Base-by-base conservation (phyloP, 2,888 invertebrate species). In the Danaus chrysippus region DNA sequence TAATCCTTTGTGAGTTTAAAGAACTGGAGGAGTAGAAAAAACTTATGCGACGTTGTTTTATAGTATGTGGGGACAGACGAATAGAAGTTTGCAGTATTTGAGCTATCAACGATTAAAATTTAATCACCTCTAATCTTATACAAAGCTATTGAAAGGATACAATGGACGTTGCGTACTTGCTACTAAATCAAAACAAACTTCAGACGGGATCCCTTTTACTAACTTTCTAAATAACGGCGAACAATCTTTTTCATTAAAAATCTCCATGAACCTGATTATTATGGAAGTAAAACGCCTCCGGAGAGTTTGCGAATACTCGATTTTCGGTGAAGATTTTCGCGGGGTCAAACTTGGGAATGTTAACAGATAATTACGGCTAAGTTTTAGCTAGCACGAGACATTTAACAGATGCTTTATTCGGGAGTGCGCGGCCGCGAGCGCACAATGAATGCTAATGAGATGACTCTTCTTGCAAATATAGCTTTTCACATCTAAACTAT, bases 181-280 rank as follows among this genome's bases (percentile, higher is more conserved):
- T 83, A 88, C 86, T 89, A 88, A 90, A 89, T 90, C 87, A 89
- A 87, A 89, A 86, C 86, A 86, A 89, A 88, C 84, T 87, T 87
- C 75, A 75, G 76, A 75, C 79, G 77, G 78, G 81, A 86, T 84
- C 87, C 89, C 87, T 86, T 89, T 88, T 83, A 84, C 81, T 81
- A 90, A 90, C 86, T 89, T 89, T 86, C 83, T 83, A 86, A 89
- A 90, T 89, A 88, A 89, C 84, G 86, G 79, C 81, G 83, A 86
- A 87, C 87, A 87, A 88, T 87, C 85, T 89, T 89, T 89, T 91
- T 89, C 89, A 91, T 89, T 89, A 90, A 89, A 90, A 88, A 87
- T 87, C 85, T 87, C 83, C 85, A 86, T 86, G 86, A 84, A 80
- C 83, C 81, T 83, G 85, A 89, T 90, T 88, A 89, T 89, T 87